Conservation (phyloP, 1,140 invertebrate species). For the Pogonomyrmex californicus region DNA sequence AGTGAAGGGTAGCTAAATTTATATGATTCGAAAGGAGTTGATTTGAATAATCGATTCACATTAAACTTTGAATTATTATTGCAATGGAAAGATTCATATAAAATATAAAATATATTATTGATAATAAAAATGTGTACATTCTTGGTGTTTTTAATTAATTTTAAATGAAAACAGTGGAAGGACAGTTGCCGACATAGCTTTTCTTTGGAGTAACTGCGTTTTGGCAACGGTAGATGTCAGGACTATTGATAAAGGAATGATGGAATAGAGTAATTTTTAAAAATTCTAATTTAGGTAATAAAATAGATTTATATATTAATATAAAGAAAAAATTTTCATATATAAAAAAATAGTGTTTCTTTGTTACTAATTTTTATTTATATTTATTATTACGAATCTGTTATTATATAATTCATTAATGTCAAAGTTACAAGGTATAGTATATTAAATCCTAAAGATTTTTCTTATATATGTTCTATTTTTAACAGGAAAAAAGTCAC, state of each 20-base stretch:
- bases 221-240: constrained; percentile 22
- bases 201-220: background rate
- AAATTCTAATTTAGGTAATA: background rate
- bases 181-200: constrained; percentile 38
- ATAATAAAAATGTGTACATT: background rate
- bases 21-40: background rate
- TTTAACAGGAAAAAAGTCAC: background rate
- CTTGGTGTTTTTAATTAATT: background rate
- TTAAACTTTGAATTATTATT: background rate
- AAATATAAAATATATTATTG: background rate
- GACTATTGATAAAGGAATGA: background rate
- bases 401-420: background rate
- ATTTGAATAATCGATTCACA: constrained; percentile 22
- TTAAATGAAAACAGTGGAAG: background rate
- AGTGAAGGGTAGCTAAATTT: constrained; percentile 1
- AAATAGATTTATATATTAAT: background rate
- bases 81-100: background rate
- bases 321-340: background rate
- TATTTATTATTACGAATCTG: background rate
- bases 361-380: background rate
- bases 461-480: background rate
- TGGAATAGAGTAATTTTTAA: background rate
- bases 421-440: background rate
- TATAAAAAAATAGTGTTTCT: background rate
- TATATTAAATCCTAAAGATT: background rate